Base-by-base conservation (phyloP, 2,113 vertebrate species). In the Nycticorax nycticorax region DNA sequence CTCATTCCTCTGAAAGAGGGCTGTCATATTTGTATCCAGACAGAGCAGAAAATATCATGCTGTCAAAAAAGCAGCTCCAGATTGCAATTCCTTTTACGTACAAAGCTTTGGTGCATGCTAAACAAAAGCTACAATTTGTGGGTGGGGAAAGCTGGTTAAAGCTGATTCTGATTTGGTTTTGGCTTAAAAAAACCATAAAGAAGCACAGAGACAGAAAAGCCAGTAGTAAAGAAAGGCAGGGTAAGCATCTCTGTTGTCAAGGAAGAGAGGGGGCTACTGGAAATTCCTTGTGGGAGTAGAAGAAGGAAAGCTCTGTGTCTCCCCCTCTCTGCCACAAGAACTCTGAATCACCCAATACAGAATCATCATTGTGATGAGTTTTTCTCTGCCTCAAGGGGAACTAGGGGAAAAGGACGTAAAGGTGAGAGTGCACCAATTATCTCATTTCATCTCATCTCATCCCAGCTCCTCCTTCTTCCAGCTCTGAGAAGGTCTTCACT, bases 81-180 rank as follows among this genome's bases (percentile, higher is more conserved):
- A 39, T 3, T 28, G 14, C 22, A 80, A 32, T 52, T 72, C 21
- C 32, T 80, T 81, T 85, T 59, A 41, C 12, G 27, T 14, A 17
- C 32, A 47, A 47, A 77, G 14, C 12, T 63, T 78, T 62, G 28
- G 23, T n/a, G 18, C 15, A 35, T 0, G 0, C 7, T 28, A 32
- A 35, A 56, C 20, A 56, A 67, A 89, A 45, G 15, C 20, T 52
- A 35, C 15, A 52, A 56, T 74, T 90, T 78, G 7, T 71, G 77
- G 8, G 43, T n/a, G 6, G 19, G 13, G 1, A 50, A 43, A 69
- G 19, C 14, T 43, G 22, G 5, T 81, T 63, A 72, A 55, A 48
- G n/a, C 6, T 47, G 15, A 59, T 35, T 67, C 88, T 57, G 28
- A 11, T 35, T 83, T 90, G 32, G 11, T 77, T 94, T 69, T 6